phyloP scores from a whole-genome alignment of 2,888 invertebrate genomes.

The Aquatica leii region DNA sequence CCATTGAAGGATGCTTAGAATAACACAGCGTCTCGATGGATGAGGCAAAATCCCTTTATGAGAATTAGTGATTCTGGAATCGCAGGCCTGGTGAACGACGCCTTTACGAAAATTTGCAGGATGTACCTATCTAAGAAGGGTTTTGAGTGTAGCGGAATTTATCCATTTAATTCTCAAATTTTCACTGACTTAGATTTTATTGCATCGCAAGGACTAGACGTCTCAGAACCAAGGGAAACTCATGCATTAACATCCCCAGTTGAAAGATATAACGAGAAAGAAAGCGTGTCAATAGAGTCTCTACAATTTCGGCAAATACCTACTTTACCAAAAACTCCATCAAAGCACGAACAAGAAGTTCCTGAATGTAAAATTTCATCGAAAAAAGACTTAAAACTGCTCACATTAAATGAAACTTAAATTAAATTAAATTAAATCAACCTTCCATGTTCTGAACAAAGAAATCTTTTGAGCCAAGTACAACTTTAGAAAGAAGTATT shows the following conservation, averaged over 20 bases:
- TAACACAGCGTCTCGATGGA: neutral
- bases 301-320: too few species aligned
- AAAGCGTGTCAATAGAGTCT: too few species aligned
- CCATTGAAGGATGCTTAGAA: too few species aligned
- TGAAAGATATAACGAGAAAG: neutral
- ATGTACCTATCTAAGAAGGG: neutral
- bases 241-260: neutral
- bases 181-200: too few species aligned
- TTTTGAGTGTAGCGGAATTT: too few species aligned
- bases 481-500: too few species aligned
- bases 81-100: too few species aligned
- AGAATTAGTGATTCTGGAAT: neutral
- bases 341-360: too few species aligned
- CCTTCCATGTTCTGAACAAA: constrained; percentile 6
- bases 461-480: constrained; percentile 5
- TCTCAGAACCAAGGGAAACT: too few species aligned
- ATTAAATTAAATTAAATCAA: neutral
- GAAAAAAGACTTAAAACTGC: too few species aligned
- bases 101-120: neutral
- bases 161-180: too few species aligned
- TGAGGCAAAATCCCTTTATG: neutral
- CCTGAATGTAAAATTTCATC: neutral
- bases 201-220: too few species aligned
- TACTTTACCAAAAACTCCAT: neutral
- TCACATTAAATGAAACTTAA: neutral